Conservation (phyloP, 1,140 invertebrate genomes). For the Psix sp. region DNA sequence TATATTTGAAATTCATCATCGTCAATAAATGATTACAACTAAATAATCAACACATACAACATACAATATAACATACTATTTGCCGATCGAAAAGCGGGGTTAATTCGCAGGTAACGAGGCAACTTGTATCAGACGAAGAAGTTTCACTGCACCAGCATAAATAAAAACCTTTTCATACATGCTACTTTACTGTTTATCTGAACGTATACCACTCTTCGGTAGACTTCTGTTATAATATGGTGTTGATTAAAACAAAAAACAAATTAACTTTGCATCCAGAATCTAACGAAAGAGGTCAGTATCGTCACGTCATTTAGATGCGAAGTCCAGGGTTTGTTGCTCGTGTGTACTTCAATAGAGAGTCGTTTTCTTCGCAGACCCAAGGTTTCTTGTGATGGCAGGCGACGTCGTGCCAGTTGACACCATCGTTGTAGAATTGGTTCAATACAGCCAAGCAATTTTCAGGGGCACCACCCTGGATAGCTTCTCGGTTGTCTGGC, state of each 20-base stretch:
- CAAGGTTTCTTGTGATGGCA: conserved; percentile 90
- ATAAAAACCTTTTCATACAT: conserved; percentile 67
- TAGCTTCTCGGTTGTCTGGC: conserved; percentile 87
- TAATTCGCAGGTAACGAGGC: conserved; percentile 14
- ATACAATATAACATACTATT: conserved; percentile 49
- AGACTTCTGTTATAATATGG: conserved; percentile 14
- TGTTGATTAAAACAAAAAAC: neutral
- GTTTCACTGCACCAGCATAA: conserved; percentile 63
- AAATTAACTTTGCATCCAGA: conserved; percentile 29
- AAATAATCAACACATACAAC: conserved; percentile 49
- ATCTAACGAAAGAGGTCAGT: too few species aligned
- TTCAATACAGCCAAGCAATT: conserved; percentile 88
- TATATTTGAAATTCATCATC: conserved; percentile 58
- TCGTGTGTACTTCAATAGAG: conserved; percentile 86
- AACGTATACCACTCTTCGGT: conserved; percentile 46
- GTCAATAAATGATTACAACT: conserved; percentile 49
- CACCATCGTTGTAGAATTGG: conserved; percentile 90
- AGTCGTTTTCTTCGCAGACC: conserved; percentile 89
- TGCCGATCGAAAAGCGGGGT: conserved; percentile 31
- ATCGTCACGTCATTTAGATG: too few species aligned
- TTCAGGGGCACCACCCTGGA: conserved; percentile 86
- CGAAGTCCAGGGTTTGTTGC: conserved; percentile 86
- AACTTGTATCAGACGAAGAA: conserved; percentile 21
- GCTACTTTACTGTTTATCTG: conserved; percentile 66
- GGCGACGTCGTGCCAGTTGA: conserved; percentile 91